phyloP scores from a whole-genome alignment of 2,888 invertebrate genomes.

The Stramonita haemastoma region DNA sequence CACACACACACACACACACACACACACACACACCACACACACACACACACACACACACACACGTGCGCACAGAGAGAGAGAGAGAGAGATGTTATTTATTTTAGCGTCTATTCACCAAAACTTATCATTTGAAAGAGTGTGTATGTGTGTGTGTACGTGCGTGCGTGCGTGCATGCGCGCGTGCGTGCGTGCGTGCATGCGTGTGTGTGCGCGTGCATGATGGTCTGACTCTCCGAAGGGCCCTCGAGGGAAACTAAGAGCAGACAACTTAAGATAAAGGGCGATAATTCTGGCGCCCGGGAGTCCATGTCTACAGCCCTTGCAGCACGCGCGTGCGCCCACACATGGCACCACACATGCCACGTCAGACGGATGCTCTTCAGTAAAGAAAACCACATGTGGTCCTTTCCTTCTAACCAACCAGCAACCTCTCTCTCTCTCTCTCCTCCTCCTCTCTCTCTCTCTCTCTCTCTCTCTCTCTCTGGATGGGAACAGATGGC shows the following conservation, averaged over 20 bases:
- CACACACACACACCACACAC: background rate
- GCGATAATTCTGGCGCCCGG: background rate
- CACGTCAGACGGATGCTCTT: background rate
- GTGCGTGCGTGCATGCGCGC: constrained; percentile 21
- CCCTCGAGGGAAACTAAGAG: background rate
- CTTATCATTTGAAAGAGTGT: no score
- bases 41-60: no score
- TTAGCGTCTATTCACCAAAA: no score
- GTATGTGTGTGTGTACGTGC: constrained; percentile 24
- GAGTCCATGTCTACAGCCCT: background rate
- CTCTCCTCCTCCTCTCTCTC: background rate
- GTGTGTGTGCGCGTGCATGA: constrained; percentile 24
- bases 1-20: no score
- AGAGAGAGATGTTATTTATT: no score
- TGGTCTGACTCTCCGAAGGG: background rate
- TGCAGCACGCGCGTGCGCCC: background rate
- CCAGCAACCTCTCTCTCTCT: background rate
- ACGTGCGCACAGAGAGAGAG: no score
- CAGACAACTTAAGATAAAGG: background rate
- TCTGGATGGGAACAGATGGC: no score
- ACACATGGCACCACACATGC: background rate
- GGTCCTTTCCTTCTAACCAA: background rate
- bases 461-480: background rate
- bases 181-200: background rate
- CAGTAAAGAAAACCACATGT: background rate